Base-by-base conservation (phyloP, 2,113 vertebrate genomes). In the Dissostichus mawsoni region DNA sequence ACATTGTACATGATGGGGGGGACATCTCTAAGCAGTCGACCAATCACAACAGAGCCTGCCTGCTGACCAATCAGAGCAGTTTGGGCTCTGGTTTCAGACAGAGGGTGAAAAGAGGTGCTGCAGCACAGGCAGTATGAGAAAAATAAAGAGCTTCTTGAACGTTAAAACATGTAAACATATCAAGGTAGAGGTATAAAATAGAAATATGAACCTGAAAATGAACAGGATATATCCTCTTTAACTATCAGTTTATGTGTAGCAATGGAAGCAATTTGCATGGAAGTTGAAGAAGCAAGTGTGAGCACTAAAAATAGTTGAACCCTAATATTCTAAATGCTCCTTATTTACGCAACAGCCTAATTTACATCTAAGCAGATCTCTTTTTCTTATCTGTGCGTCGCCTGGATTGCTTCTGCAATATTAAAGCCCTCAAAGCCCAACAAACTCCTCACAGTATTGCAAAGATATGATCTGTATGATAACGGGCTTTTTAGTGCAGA, bases 401-500 rank as follows among this genome's bases (percentile, higher is more conserved):
- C 66, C 50, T 29, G 64, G 68, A 77, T 69, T 33, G 4, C 75
- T 48, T 74, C 66, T 3, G 77, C 76, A 56, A 62, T 56, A 81
- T 78, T 52, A 66, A 80, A 73, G 41, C 53, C 53, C 23, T 79
- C 73, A 16, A 58, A 64, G 65, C 74, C 69, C 65, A 78, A 45
- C 36, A 82, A 82, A 81, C 47, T 58, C 51, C 23, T 23, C 57
- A 52, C 58, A 75, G 68, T 51, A 12, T 18, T 12, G 45, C 53
- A 67, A 57, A 69, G 78, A 83, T 73, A 74, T 51, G 41, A 86
- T 88, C 70, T 72, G 68, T 68, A 64, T 71, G 48, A 80, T 52
- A n/a, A 69, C 36, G 78, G 50, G 63, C 23, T 69, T 82, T 82
- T 90, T 58, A 69, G 36, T 76, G 70, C 74, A 61, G 44, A 74